Evolutionary conservation across 2,797 vertebrate species (phyloP).

Genomic region (Delichon dasypus): DNA sequence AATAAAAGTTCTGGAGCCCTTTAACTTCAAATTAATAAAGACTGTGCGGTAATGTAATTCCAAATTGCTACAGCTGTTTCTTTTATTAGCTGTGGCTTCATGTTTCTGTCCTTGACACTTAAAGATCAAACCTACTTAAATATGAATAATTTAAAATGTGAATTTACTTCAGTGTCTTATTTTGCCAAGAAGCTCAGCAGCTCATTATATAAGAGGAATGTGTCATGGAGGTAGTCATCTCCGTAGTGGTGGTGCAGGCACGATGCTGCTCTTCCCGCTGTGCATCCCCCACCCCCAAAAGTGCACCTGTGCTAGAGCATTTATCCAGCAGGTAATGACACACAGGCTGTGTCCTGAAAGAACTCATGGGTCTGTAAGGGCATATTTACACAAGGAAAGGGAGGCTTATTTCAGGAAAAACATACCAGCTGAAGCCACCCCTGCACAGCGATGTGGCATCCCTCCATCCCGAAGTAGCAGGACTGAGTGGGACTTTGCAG

Average conservation of each 20-base stretch:
- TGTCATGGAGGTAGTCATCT: constrained; percentile 47
- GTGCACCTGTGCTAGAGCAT: background rate
- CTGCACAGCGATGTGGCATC: background rate
- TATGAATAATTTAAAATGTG: constrained; percentile 56
- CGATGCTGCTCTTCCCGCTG: background rate
- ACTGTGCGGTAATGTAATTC: constrained; percentile 14
- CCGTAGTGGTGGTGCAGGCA: background rate
- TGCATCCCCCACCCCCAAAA: background rate
- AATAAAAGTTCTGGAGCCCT: constrained; percentile 28
- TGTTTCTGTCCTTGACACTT: constrained; percentile 62
- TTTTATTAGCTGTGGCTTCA: constrained; percentile 62
- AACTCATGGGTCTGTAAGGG: background rate
- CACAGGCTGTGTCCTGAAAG: background rate
- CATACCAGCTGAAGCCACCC: background rate
- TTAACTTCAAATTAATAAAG: constrained; percentile 31
- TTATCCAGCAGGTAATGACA: background rate
- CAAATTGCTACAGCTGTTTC: background rate
- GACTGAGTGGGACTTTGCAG: background rate
- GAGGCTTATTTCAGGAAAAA: background rate
- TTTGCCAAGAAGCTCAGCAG: constrained; percentile 36
- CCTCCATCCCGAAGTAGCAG: background rate
- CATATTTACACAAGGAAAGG: background rate
- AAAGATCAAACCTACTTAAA: constrained; percentile 61
- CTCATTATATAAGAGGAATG: constrained; percentile 53
- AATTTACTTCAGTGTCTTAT: constrained; percentile 29